These are phyloP conservation scores for Parazoanthus swiftii DNA, from an alignment of 92 coral and sea anemone genomes.

Conservation along the genomic window DNA sequence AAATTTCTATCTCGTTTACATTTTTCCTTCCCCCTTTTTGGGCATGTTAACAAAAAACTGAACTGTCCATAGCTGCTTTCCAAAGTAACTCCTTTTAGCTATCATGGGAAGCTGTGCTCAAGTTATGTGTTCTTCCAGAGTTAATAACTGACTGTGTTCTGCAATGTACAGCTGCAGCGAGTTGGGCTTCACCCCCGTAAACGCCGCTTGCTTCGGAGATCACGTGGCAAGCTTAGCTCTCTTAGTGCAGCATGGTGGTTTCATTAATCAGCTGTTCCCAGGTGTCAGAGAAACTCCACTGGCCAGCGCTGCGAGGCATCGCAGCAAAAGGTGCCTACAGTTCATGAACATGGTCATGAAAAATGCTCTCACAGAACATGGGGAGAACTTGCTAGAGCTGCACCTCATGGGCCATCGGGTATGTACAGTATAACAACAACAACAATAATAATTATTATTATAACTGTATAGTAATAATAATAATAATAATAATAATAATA, in stretches of 20 bases:
- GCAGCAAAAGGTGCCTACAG: slow-evolving; percentile 40
- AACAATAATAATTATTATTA: too few species aligned
- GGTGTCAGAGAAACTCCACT: slow-evolving; percentile 65
- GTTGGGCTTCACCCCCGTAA: slow-evolving; percentile 77
- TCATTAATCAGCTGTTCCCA: slow-evolving; percentile 44
- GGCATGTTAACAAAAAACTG: too few species aligned
- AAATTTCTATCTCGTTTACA: too few species aligned
- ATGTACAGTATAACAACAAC: not conserved
- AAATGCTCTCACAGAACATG: slow-evolving; percentile 50
- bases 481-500: too few species aligned
- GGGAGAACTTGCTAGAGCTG: slow-evolving; percentile 37
- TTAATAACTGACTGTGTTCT: slow-evolving; percentile 4
- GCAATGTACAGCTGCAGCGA: slow-evolving; percentile 43
- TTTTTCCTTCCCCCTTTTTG: too few species aligned
- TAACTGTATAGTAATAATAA: too few species aligned
- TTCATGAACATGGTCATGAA: slow-evolving; percentile 47
- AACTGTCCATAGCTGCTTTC: too few species aligned
- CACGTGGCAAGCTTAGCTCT: slow-evolving; percentile 71
- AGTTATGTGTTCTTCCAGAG: not conserved
- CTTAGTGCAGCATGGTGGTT: slow-evolving; percentile 75
- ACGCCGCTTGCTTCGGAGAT: slow-evolving; percentile 73
- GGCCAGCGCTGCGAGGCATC: slow-evolving; percentile 49
- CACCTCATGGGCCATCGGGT: not conserved
- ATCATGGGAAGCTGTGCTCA: too few species aligned
- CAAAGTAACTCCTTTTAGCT: too few species aligned